These are phyloP conservation scores for Arbacia lixula DNA, from an alignment of 53 echinoderm and acorn worm species.

Conservation along the genomic window DNA sequence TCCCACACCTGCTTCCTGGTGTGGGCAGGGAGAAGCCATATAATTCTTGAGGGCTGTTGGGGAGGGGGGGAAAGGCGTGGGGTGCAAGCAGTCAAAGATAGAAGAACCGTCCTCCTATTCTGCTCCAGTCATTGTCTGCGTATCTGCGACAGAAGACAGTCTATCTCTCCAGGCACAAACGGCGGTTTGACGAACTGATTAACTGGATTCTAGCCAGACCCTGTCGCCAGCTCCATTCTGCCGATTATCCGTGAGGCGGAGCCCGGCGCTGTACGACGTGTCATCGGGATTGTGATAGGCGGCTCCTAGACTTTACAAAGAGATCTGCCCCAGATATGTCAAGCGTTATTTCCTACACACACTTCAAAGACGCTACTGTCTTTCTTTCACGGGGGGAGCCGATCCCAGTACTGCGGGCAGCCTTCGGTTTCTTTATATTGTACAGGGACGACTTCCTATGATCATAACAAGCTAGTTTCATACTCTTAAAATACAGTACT, in stretches of 20 bases:
- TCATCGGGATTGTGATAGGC: constrained; percentile 32
- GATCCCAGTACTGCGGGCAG: too few species aligned
- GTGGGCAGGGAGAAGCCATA: background rate
- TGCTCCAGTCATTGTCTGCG: too few species aligned
- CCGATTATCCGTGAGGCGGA: constrained; percentile 34
- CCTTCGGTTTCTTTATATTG: too few species aligned
- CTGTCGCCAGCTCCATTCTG: constrained; percentile 20
- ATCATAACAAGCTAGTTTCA: too few species aligned
- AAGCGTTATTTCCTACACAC: constrained; percentile 31
- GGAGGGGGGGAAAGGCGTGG: too few species aligned
- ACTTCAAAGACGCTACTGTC: constrained; percentile 14
- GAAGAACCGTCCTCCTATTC: too few species aligned
- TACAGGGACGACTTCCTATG: too few species aligned
- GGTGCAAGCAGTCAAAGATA: too few species aligned
- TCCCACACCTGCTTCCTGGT: constrained; percentile 38
- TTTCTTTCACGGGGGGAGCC: too few species aligned
- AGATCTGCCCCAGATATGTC: constrained; percentile 48
- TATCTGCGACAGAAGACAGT: too few species aligned
- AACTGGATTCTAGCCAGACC: constrained; percentile 46
- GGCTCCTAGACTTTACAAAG: constrained; percentile 14
- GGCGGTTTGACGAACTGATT: constrained; percentile 20
- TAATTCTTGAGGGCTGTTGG: constrained; percentile 19
- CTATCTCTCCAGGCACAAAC: too few species aligned
- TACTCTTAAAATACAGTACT: too few species aligned
- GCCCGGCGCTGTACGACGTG: constrained; percentile 2